phyloP scores from a whole-genome alignment of 2,888 invertebrate species.

The Eledona agricola region DNA sequence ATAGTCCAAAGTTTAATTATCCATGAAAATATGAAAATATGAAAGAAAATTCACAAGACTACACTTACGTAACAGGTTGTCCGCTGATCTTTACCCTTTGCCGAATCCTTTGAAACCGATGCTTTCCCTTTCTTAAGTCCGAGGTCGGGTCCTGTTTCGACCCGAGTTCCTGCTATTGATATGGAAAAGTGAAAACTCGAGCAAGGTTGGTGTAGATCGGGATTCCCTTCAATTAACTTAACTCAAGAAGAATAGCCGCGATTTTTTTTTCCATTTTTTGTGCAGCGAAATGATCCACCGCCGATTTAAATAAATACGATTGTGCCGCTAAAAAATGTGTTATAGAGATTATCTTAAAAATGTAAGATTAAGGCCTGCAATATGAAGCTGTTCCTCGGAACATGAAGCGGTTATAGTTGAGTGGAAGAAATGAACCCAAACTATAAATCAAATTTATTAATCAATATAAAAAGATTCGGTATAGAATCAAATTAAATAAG shows the following conservation, averaged over 20 bases:
- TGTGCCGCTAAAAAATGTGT: no score
- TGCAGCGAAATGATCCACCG: conserved; percentile 1
- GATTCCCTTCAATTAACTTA: conserved; percentile 59
- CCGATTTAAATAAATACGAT: no score
- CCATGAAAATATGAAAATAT: conserved; percentile 19
- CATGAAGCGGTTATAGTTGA: no score
- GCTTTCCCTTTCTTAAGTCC: conserved; percentile 54
- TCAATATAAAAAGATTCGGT: no score
- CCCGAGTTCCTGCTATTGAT: conserved; percentile 52
- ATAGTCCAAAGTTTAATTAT: conserved; percentile 43
- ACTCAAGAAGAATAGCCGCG: conserved; percentile 42
- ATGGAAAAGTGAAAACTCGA: conserved; percentile 54
- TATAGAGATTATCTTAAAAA: no score
- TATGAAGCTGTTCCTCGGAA: no score
- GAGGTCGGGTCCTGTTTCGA: conserved; percentile 44
- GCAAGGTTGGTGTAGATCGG: conserved; percentile 62
- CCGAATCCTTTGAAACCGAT: conserved; percentile 53
- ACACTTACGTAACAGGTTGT: conserved; percentile 50
- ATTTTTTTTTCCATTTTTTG: no score
- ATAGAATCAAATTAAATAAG: no score
- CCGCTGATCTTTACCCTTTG: conserved; percentile 53
- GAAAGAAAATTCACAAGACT: no score
- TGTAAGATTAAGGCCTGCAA: no score
- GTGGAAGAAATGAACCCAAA: no score
- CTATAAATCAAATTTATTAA: no score